Evolutionary conservation across 1,140 invertebrate species (phyloP).

Genomic region (Elysia chlorotica): DNA sequence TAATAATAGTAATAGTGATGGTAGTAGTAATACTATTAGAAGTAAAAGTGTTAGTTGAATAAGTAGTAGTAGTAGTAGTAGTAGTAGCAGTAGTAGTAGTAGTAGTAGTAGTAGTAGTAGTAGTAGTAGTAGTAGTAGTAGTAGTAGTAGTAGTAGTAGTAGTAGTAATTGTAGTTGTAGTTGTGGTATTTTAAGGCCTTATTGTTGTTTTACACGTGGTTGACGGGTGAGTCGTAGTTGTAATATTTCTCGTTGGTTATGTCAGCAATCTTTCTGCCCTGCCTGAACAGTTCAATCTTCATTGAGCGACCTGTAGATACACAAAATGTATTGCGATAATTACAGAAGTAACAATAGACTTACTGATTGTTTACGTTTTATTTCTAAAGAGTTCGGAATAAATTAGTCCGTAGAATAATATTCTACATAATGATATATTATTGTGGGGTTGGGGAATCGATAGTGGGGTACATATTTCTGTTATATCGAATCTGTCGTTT

Average conservation of each 20-base stretch:
- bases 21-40: too few relatives aligned
- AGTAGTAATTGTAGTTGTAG: too few relatives aligned
- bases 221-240: conserved; percentile 22
- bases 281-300: conserved; percentile 26
- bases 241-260: conserved; percentile 27
- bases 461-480: too few relatives aligned
- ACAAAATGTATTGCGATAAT: too few relatives aligned
- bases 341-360: too few relatives aligned
- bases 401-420: too few relatives aligned
- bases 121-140: neutral
- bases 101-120: neutral
- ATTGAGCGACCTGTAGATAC: conserved; percentile 16
- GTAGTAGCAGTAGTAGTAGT: neutral
- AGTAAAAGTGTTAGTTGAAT: neutral
- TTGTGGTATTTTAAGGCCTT: neutral
- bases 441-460: too few relatives aligned
- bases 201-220: conserved; percentile 17
- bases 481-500: too few relatives aligned
- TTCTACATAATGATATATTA: too few relatives aligned
- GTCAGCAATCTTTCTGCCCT: conserved; percentile 10
- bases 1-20: too few relatives aligned
- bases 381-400: too few relatives aligned
- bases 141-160: neutral
- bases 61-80: neutral
- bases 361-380: too few relatives aligned